Conservation (phyloP, 2,888 invertebrate genomes). For the Harpagoxenus sublaevis region DNA sequence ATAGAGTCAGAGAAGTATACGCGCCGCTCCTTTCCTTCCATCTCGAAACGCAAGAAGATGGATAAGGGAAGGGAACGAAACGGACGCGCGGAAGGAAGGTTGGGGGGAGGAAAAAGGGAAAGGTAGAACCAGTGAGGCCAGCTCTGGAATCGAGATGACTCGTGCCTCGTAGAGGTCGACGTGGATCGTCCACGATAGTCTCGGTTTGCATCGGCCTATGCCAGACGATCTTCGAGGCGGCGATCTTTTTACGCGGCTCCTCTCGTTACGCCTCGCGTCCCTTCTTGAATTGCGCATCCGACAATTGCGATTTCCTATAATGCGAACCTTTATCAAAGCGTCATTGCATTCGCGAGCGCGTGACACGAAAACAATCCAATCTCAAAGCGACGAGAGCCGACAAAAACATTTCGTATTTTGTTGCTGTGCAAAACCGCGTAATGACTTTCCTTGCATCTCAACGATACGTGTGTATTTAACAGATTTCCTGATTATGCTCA, state of each 20-base stretch:
- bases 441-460: background rate
- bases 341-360: background rate
- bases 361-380: constrained; percentile 7
- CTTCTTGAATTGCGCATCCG: background rate
- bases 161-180: constrained; percentile 63
- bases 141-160: constrained; percentile 73
- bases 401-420: background rate
- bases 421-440: background rate
- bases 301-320: constrained; percentile 12
- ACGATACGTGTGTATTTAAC: background rate
- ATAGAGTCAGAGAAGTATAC: constrained; percentile 46
- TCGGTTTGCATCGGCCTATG: constrained; percentile 26
- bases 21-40: constrained; percentile 57
- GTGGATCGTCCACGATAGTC: constrained; percentile 29
- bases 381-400: background rate
- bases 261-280: constrained; percentile 8
- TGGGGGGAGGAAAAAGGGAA: constrained; percentile 1
- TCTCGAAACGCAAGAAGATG: constrained; percentile 56
- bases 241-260: constrained; percentile 10
- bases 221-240: background rate
- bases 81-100: background rate
- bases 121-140: constrained; percentile 50
- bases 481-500: background rate
- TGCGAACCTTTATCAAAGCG: background rate
- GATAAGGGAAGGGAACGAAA: constrained; percentile 34